Percentiles rank a stretch among this genome's conserved stretches.
Conservation (phyloP, 30 jellyfish, hydroid and myxozoan genomes). For the Aurelia sp. region DNA sequence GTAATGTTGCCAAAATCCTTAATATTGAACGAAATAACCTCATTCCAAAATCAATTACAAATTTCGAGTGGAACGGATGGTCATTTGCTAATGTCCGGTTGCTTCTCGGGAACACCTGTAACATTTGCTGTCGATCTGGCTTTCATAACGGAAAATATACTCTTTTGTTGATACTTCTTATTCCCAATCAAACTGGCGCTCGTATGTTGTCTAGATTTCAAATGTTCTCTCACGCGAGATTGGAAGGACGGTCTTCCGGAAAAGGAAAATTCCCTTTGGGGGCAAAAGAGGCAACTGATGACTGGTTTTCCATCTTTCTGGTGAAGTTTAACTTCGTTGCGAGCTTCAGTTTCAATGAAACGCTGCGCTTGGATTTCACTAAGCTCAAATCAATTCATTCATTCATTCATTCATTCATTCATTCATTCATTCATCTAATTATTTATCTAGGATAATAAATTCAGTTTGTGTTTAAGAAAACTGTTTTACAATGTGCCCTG, state of each 20-base stretch:
- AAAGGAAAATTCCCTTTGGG: neutral
- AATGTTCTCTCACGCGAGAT: conserved; percentile 13
- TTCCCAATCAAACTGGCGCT: neutral
- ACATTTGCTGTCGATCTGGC: neutral
- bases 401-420: too few species aligned
- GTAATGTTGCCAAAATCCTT: conserved; percentile 14
- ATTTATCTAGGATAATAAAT: too few species aligned
- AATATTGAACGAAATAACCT: neutral
- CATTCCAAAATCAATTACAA: conserved; percentile 6
- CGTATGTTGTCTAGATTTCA: conserved; percentile 16
- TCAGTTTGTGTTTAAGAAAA: too few species aligned
- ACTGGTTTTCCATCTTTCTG: conserved; percentile 3
- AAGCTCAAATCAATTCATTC: too few species aligned
- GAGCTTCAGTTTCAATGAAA: conserved; percentile 36
- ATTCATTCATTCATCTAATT: too few species aligned
- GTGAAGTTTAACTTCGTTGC: conserved; percentile 1
- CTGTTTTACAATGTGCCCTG: too few species aligned
- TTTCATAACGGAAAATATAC: neutral
- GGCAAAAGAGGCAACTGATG: conserved; percentile 19
- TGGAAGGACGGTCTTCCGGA: conserved; percentile 21
- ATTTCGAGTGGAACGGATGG: conserved; percentile 6
- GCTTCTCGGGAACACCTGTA: neutral
- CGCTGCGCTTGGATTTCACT: conserved; percentile 11
- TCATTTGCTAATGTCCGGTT: neutral
- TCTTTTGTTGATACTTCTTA: neutral